These are phyloP conservation scores for Actinernus sp. DNA, from an alignment of 92 coral and sea anemone genomes.

Conservation along the genomic window DNA sequence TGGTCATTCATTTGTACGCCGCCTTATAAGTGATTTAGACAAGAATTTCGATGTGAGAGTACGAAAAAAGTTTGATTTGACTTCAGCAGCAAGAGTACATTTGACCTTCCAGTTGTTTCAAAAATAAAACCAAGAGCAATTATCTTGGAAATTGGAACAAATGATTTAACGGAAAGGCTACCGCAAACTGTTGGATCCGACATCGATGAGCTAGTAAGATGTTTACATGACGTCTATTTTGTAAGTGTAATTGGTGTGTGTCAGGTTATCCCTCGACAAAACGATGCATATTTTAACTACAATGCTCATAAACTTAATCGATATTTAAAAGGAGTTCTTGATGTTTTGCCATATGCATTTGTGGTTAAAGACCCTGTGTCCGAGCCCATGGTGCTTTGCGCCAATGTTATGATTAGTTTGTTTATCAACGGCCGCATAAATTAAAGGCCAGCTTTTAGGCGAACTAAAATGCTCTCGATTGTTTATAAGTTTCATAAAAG, in stretches of 20 bases:
- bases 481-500: no score
- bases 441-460: no score
- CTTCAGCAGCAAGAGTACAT: no score
- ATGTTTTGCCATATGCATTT: not conserved
- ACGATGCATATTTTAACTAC: no score
- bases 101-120: conserved; percentile 25
- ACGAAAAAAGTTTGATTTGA: no score
- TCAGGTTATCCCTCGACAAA: conserved; percentile 44
- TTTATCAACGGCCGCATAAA: no score
- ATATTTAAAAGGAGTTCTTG: not conserved
- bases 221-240: not conserved
- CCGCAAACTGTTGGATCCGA: conserved; percentile 25
- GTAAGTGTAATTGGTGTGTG: conserved; percentile 35
- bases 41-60: conserved; percentile 21
- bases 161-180: conserved; percentile 1
- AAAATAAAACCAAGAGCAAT: conserved; percentile 12
- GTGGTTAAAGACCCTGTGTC: no score
- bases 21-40: conserved; percentile 22
- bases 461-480: not conserved
- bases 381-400: no score
- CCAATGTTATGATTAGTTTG: no score
- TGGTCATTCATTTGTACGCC: conserved; percentile 55
- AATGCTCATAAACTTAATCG: not conserved
- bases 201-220: conserved; percentile 12
- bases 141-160: conserved; percentile 46